Percentiles rank a stretch among this genome's conserved stretches.
Evolutionary conservation across 2,888 invertebrate genomes (phyloP).

Genomic region (Empis stercorea): DNA sequence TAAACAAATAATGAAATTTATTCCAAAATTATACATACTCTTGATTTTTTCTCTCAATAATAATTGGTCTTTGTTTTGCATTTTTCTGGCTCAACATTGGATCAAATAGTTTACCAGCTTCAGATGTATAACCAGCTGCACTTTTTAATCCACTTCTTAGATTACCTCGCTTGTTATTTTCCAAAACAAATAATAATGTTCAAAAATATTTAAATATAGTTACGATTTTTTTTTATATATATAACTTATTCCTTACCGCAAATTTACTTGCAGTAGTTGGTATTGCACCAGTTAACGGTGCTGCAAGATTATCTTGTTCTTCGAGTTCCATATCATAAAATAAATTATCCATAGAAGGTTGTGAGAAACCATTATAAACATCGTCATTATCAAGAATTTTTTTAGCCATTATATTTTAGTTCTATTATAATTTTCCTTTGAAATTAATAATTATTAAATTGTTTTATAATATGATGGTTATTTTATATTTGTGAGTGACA

Average conservation of each 20-base stretch:
- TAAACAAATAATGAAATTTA: constrained; percentile 2
- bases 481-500: too few species aligned
- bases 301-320: background rate
- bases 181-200: too few species aligned
- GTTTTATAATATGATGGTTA: too few species aligned
- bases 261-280: background rate
- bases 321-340: constrained; percentile 5
- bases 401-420: too few species aligned
- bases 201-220: background rate
- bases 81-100: constrained; percentile 55
- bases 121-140: constrained; percentile 70
- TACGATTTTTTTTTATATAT: background rate
- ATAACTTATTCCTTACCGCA: background rate
- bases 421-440: too few species aligned
- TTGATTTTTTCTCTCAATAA: constrained; percentile 48
- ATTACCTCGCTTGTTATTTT: constrained; percentile 29
- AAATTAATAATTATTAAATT: too few species aligned
- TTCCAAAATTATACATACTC: constrained; percentile 8
- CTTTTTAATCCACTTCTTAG: constrained; percentile 24
- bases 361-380: constrained; percentile 6
- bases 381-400: constrained; percentile 1
- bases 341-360: constrained; percentile 6
- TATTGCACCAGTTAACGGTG: background rate
- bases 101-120: constrained; percentile 51
- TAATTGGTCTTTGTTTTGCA: constrained; percentile 22